Conservation (phyloP, 2,113 vertebrate genomes). For the Pelvicachromis taeniatus region DNA sequence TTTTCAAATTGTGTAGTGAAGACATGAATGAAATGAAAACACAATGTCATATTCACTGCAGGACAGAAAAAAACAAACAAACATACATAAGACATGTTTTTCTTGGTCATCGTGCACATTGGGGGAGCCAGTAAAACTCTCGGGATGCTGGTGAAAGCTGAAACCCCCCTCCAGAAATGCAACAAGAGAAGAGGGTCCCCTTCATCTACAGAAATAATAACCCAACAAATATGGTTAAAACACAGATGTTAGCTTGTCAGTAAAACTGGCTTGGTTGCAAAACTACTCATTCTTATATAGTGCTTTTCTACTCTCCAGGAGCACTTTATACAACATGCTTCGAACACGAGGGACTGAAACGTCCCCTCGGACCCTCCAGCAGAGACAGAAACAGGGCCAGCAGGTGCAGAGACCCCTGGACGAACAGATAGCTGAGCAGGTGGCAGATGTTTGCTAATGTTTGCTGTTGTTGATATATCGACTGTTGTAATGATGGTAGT, state of each 20-base stretch:
- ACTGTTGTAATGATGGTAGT: too few species aligned
- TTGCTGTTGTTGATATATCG: too few species aligned
- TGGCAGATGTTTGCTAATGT: too few species aligned
- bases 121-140: background rate
- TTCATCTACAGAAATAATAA: background rate
- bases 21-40: background rate
- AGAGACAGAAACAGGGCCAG: too few species aligned
- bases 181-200: background rate
- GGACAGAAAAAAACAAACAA: background rate
- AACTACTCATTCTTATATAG: too few species aligned
- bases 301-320: background rate
- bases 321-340: accelerated
- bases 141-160: background rate
- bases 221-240: background rate
- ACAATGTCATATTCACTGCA: accelerated
- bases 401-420: too few species aligned
- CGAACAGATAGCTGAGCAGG: too few species aligned
- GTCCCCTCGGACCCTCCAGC: too few species aligned
- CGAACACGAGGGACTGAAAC: too few species aligned
- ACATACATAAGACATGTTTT: background rate
- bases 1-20: background rate
- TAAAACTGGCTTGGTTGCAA: background rate
- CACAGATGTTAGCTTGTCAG: background rate
- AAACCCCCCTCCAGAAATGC: background rate
- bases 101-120: accelerated